A percentile compares a stretch with the other conserved stretches of the same genome.
Conservation (phyloP, 2,797 vertebrate species). For the Delichon dasypus region DNA sequence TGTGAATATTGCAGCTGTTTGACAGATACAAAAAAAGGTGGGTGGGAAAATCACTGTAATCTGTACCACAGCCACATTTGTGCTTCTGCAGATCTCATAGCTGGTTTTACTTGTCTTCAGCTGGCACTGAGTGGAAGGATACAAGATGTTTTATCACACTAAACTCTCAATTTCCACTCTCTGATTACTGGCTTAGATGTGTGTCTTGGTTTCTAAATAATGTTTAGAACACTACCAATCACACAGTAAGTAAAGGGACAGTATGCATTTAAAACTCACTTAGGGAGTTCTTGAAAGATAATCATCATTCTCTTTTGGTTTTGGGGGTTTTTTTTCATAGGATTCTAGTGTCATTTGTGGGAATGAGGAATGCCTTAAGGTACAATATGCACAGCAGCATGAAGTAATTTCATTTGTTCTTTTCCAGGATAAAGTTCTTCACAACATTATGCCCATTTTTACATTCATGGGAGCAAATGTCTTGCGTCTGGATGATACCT, state of each 20-base stretch:
- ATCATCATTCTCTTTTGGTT: neutral
- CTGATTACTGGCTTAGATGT: neutral
- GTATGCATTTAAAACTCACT: neutral
- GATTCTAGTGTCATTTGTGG: neutral
- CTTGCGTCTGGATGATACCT: slow-evolving; percentile 92
- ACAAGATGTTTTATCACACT: neutral
- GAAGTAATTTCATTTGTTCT: neutral
- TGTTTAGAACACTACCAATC: neutral
- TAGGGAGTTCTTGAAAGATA: neutral
- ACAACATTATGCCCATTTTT: slow-evolving; percentile 99
- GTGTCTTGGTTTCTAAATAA: neutral
- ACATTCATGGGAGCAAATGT: slow-evolving; percentile 97
- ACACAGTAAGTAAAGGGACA: neutral
- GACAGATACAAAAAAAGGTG: neutral
- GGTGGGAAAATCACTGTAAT: neutral
- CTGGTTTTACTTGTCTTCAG: neutral
- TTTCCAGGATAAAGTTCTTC: slow-evolving; percentile 94
- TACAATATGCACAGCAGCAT: neutral
- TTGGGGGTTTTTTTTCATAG: neutral
- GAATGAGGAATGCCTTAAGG: neutral
- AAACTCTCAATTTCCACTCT: neutral
- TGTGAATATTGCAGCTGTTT: neutral
- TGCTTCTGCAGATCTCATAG: neutral
- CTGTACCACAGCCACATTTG: neutral
- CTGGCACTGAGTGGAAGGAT: neutral